phyloP scores from a whole-genome alignment of 2,113 vertebrate species.

The Semicossyphus pulcher region DNA sequence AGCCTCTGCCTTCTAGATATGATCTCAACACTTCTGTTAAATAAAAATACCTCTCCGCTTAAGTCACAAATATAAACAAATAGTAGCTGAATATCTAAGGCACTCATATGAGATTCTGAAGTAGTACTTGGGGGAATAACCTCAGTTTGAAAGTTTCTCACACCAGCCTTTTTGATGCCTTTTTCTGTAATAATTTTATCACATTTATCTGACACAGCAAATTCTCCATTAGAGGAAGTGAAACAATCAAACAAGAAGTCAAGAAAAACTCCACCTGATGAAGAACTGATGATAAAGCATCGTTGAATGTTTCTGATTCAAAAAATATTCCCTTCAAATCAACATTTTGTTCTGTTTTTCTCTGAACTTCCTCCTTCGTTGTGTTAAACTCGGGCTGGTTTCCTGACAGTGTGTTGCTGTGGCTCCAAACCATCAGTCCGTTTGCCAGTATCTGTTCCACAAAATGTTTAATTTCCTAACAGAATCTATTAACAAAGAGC shows the following conservation, averaged over 20 bases:
- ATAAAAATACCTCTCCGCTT: too few relatives aligned
- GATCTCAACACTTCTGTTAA: too few relatives aligned
- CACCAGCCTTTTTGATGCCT: neutral
- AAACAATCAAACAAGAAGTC: constrained; percentile 19
- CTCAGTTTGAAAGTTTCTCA: neutral
- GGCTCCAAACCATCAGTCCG: too few relatives aligned
- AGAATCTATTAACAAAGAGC: neutral
- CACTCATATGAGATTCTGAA: too few relatives aligned
- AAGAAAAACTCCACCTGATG: neutral
- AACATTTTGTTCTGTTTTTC: constrained; percentile 55
- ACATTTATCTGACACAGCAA: neutral
- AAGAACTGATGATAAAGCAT: constrained; percentile 56
- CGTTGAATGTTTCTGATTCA: neutral
- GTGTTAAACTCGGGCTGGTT: neutral
- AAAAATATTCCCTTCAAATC: neutral
- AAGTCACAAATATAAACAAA: too few relatives aligned
- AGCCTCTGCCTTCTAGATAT: too few relatives aligned
- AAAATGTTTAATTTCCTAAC: constrained; percentile 32
- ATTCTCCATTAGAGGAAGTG: constrained; percentile 20
- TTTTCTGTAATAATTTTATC: neutral
- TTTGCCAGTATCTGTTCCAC: constrained; percentile 70
- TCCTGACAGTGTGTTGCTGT: neutral
- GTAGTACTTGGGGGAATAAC: too few relatives aligned
- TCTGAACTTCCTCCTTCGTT: constrained; percentile 46
- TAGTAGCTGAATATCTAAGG: too few relatives aligned